Evolutionary conservation across 2,113 vertebrate genomes (phyloP), one percentile per base, ranked within the genome.

Genomic region (Phyllostomus hastatus): DNA sequence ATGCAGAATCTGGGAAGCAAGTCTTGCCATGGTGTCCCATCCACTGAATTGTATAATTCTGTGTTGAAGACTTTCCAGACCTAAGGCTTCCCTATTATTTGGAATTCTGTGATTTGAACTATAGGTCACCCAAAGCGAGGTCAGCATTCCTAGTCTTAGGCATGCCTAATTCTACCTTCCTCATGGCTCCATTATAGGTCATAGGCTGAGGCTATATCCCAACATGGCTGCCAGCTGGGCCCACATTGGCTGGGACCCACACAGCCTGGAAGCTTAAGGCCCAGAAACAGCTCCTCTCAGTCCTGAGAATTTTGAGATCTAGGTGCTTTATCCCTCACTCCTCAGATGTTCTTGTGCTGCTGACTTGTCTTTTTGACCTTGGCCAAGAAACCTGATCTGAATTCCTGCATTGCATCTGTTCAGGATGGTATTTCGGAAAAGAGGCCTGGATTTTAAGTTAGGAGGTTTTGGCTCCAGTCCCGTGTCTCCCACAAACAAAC

Each of bases 321-420:
- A 73, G 64, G 41, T 69, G 43, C 87, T 85, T 88, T 83, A 87
- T 84, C 57, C 70, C 17, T 83, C 24, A 41, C 20, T 64, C 59
- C 66, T 91, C 64, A 86, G 86, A 82, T 66, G 46, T 72, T 83
- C 73, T 87, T 20, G 11, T 61, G 54, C 43, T 82, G 73, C 78
- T 86, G 61, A 91, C 22, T 94, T 94, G 43, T 89, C 41, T 17
- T 52, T 91, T 83, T 95, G 87, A 79, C 31, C 64, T 94, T 97
- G 80, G 83, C 80, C 57, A 72, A 86, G 96, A 97, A 97, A 96
- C 69, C 69, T 46, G 90, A 95, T 90, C 83, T 87, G 86, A 85
- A 73, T 89, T 35, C 79, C 48, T 79, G 54, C 33, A 57, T 48
- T 85, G 73, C 70, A 83, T 95, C 61, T 95, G 79, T 93, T 95